Base-by-base conservation (phyloP, 2,113 vertebrate species). In the Felis chaus region DNA sequence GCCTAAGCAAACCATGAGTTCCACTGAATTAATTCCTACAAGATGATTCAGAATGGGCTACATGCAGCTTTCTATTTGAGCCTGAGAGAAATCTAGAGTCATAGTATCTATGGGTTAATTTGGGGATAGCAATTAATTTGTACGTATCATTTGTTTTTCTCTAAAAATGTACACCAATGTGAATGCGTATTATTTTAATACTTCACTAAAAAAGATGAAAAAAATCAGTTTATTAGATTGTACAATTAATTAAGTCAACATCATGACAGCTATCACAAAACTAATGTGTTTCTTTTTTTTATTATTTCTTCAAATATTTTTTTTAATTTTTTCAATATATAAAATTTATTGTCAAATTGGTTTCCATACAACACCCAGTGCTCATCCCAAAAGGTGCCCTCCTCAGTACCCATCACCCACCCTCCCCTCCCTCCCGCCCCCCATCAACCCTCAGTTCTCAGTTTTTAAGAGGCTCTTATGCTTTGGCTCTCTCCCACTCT, bases 171-270 rank as follows among this genome's bases (percentile, higher is more conserved):
- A 94, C 21, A 94, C 4, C 19, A 81, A 53, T 66, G 41, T 50
- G 27, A 92, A 55, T 81, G 90, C 73, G 5, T 53, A 97, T 50
- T 93, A 82, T 83, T 95, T 92, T 81, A 85, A 65, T 5, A 50
- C 7, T 90, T 85, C 31, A 92, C 71, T 87, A 10, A 91, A 48
- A 89, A 96, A 78, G 50, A 71, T 91, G 39, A 78, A 76, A 91
- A 65, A 81, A 83, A 87, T 73, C 39, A 39, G 33, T 45, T 82
- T 83, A 69, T 87, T 82, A 69, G 45, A 87, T 23, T 90, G 27
- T 91, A 33, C 65, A 79, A 84, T n/a, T 94, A 87, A 81, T 41
- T 41, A 41, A 41, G 45, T 66, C 39, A 91, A 50, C 36, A 92
- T 48, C 39, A 79, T 41, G 5, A 95, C 14, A 12, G 11, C 7